Evolutionary conservation across 2,113 vertebrate species (phyloP).

Genomic region (Chascanopsetta lugubris): DNA sequence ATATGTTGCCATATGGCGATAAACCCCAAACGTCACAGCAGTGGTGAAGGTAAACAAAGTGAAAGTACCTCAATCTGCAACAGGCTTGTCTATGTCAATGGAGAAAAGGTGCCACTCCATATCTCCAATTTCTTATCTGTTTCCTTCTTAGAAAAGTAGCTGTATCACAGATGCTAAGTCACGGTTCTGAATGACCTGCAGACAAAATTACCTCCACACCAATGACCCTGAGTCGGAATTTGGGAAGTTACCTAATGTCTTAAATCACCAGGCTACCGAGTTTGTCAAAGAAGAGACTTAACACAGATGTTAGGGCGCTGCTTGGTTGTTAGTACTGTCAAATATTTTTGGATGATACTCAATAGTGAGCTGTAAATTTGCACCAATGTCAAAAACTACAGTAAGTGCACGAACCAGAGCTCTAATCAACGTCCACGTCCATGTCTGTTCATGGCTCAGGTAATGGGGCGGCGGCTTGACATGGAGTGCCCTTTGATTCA

Average conservation of each 20-base stretch:
- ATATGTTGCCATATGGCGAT: neutral
- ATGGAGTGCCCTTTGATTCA: neutral
- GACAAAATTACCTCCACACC: too few species aligned
- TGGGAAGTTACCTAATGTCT: too few species aligned
- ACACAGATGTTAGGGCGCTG: neutral
- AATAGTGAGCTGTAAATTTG: neutral
- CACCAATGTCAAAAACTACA: neutral
- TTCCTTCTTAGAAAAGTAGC: too few species aligned
- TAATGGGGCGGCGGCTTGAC: neutral
- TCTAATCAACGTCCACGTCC: neutral
- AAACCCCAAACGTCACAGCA: too few species aligned
- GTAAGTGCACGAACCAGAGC: neutral
- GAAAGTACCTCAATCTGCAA: too few species aligned
- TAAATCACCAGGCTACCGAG: neutral
- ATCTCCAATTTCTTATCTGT: too few species aligned
- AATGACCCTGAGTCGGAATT: too few species aligned
- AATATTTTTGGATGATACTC: neutral
- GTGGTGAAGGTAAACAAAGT: too few species aligned
- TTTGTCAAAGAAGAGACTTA: neutral
- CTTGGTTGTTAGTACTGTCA: neutral
- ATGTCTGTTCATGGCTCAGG: neutral
- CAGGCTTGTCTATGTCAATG: too few species aligned
- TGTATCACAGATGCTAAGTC: too few species aligned
- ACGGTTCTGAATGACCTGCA: too few species aligned
- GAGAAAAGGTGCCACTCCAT: too few species aligned